Conservation (phyloP, 2,113 vertebrate species). For the Motacilla tschutschensis region DNA sequence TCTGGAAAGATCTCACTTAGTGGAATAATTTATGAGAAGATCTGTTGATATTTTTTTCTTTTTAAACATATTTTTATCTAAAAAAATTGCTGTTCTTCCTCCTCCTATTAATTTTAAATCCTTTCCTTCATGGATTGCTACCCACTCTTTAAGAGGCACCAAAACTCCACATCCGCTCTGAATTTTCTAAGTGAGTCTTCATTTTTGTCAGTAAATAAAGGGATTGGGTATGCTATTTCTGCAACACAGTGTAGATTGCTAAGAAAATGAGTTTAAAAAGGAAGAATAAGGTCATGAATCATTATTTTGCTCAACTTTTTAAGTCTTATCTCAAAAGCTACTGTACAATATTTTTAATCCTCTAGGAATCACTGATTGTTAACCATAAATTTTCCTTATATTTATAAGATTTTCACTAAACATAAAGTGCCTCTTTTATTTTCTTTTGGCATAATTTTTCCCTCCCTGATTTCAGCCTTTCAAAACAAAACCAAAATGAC, state of each 20-base stretch:
- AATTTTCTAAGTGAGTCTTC: background rate
- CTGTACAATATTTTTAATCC: background rate
- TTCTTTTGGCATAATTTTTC: background rate
- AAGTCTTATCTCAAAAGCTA: background rate
- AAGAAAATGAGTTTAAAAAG: background rate
- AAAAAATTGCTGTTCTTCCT: background rate
- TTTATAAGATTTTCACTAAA: background rate
- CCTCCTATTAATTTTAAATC: background rate
- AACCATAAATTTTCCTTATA: background rate
- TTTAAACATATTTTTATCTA: background rate
- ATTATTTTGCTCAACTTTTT: background rate
- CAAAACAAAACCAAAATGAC: background rate
- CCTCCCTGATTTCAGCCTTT: background rate
- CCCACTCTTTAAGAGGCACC: background rate
- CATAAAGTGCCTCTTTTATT: background rate
- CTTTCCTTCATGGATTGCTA: background rate
- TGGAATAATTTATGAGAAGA: background rate
- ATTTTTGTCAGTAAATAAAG: background rate
- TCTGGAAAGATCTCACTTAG: background rate
- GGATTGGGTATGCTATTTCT: background rate
- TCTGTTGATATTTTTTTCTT: background rate
- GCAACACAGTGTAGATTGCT: background rate
- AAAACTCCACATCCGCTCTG: background rate
- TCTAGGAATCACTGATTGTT: background rate
- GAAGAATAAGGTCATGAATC: background rate